These are phyloP conservation scores for Goniozus legneri DNA, from an alignment of 1,140 invertebrate genomes.

Conservation along the genomic window DNA sequence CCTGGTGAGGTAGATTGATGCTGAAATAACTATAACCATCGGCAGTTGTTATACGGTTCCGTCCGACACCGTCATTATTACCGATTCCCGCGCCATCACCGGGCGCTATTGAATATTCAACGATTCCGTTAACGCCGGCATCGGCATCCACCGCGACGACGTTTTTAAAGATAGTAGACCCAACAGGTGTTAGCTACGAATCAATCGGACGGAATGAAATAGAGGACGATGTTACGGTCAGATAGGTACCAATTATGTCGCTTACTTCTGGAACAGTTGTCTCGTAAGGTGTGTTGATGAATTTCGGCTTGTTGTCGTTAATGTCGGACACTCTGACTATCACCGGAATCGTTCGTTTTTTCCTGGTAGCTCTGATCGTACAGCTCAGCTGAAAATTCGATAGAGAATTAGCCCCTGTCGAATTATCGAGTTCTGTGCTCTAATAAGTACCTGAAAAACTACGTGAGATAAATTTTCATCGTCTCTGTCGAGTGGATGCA, in stretches of 20 bases:
- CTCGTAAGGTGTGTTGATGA: conserved; percentile 77
- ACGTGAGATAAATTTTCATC: conserved; percentile 81
- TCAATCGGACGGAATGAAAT: no score
- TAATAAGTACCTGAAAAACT: conserved; percentile 85
- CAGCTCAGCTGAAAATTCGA: conserved; percentile 68
- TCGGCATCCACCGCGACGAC: conserved; percentile 82
- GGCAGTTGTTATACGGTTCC: conserved; percentile 60
- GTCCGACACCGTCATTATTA: conserved; percentile 58
- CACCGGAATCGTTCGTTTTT: conserved; percentile 77
- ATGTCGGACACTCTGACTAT: conserved; percentile 87
- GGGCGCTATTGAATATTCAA: conserved; percentile 72
- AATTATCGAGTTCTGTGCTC: no score
- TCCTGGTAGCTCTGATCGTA: conserved; percentile 70
- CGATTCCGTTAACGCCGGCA: conserved; percentile 79
- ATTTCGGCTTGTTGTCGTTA: conserved; percentile 83
- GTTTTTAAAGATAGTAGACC: conserved; percentile 80
- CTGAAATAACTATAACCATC: conserved; percentile 81
- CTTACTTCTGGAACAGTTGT: conserved; percentile 83
- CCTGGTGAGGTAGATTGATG: conserved; percentile 85
- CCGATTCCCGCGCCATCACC: conserved; percentile 57
- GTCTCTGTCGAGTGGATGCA: conserved; percentile 81
- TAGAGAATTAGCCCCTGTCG: no score
- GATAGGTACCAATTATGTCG: background rate
- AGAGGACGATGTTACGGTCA: no score
- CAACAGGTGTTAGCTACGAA: conserved; percentile 80